These are phyloP conservation scores for Brachypteracias leptosomus DNA, from an alignment of 2,113 vertebrate species.

Conservation along the genomic window DNA sequence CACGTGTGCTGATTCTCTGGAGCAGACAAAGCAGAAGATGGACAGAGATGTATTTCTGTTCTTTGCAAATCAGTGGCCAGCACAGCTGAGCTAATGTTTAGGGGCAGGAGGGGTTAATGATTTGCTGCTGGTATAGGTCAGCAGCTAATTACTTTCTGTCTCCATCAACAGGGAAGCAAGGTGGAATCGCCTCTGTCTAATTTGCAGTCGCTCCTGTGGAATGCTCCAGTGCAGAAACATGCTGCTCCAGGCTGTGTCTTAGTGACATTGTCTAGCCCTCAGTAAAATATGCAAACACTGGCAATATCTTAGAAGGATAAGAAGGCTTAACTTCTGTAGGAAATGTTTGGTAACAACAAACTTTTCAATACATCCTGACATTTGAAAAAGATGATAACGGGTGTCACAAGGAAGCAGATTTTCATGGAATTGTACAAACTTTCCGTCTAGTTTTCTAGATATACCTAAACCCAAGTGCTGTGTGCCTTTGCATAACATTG, in stretches of 20 bases:
- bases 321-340: neutral
- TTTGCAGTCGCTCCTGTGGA: slow-evolving; percentile 4
- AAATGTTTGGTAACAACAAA: neutral
- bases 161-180: neutral
- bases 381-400: neutral
- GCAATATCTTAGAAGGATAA: neutral
- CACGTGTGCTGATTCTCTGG: neutral
- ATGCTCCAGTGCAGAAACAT: neutral
- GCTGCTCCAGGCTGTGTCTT: neutral
- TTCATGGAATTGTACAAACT: neutral
- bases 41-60: neutral
- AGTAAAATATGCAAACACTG: neutral
- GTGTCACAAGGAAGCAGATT: neutral
- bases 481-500: neutral
- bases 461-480: neutral
- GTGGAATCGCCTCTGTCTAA: slow-evolving; percentile 28
- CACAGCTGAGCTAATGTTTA: slow-evolving; percentile 26
- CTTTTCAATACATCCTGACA: neutral
- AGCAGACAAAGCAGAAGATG: neutral
- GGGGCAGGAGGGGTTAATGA: slow-evolving; percentile 54
- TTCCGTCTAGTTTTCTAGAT: neutral
- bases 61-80: slow-evolving; percentile 18
- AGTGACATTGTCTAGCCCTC: neutral
- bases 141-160: slow-evolving; percentile 52
- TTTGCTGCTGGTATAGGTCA: slow-evolving; percentile 42